phyloP scores from a whole-genome alignment of 2,888 invertebrate genomes.

The Agonopterix alstromeriana region DNA sequence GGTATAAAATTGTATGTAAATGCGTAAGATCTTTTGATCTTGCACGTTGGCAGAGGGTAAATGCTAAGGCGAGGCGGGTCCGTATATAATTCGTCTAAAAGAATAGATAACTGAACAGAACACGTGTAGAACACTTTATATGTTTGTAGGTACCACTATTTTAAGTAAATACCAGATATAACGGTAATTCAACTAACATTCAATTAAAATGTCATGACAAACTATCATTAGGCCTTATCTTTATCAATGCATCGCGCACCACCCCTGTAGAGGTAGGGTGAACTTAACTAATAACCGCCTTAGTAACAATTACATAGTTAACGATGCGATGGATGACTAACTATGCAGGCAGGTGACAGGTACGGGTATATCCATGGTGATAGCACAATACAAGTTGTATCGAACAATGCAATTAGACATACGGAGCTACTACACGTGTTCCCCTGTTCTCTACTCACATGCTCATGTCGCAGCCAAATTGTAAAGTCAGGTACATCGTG shows the following conservation, averaged over 20 bases:
- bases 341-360: neutral
- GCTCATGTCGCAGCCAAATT: no score
- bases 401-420: neutral
- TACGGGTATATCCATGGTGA: conserved; percentile 1
- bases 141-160: no score
- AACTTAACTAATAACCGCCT: neutral
- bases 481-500: no score
- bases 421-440: neutral
- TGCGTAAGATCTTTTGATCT: no score
- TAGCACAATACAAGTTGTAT: neutral
- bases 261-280: neutral
- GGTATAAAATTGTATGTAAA: no score
- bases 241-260: no score
- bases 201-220: conserved; percentile 2
- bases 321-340: conserved; percentile 1
- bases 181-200: neutral
- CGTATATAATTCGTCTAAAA: no score
- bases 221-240: neutral
- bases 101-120: no score
- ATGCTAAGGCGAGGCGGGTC: no score
- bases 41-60: no score
- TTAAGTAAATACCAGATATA: neutral
- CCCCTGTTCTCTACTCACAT: no score
- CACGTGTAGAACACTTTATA: no score
- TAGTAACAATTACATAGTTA: neutral